Percentiles rank a stretch among this genome's conserved stretches.
Conservation (phyloP, 2,113 vertebrate species). For the Alces alces region DNA sequence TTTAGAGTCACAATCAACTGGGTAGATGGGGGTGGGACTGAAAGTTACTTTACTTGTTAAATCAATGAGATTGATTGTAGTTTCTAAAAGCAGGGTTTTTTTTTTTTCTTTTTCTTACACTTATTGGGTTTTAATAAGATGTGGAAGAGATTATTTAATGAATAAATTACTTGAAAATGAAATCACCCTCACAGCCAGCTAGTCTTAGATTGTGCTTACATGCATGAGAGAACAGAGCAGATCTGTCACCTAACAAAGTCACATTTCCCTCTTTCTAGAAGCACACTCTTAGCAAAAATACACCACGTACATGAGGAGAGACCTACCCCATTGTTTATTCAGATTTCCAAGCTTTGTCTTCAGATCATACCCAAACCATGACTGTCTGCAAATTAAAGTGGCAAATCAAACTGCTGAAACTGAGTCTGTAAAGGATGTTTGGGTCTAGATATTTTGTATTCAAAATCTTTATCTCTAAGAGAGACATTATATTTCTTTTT, state of each 20-base stretch:
- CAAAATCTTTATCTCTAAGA: constrained; percentile 24
- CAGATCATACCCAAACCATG: background rate
- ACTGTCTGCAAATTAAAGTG: constrained; percentile 18
- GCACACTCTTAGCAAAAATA: background rate
- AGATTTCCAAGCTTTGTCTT: background rate
- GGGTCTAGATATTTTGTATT: constrained; percentile 16
- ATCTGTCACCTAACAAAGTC: constrained; percentile 3
- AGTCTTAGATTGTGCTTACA: constrained; percentile 42
- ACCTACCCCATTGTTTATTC: constrained; percentile 47
- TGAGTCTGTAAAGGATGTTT: background rate
- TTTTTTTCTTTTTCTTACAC: constrained; percentile 57
- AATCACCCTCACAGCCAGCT: constrained; percentile 32
- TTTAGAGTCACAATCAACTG: background rate
- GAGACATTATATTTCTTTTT: constrained; percentile 46
- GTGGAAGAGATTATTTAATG: constrained; percentile 64
- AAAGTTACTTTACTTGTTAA: background rate
- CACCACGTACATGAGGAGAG: background rate
- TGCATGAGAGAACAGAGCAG: background rate
- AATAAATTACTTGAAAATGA: constrained; percentile 62
- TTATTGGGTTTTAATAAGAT: constrained; percentile 57
- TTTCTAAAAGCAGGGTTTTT: background rate
- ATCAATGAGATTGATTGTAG: constrained; percentile 14
- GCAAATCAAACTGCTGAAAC: background rate
- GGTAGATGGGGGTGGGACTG: background rate
- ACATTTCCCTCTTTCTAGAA: background rate